Conservation (phyloP, 2,888 invertebrate genomes). For the Petrolisthes manimaculis region DNA sequence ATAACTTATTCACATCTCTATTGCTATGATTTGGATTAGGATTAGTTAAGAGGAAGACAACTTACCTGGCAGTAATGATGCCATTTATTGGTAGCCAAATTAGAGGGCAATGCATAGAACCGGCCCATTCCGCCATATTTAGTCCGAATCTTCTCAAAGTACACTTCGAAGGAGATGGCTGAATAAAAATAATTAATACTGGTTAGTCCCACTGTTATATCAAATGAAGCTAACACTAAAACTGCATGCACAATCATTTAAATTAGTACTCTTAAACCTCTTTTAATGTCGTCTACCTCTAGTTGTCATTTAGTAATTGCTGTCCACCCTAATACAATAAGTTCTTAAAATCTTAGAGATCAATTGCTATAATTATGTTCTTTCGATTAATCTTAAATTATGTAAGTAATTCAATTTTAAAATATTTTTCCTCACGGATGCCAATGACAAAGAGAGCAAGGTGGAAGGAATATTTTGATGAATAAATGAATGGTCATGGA, state of each 20-base stretch:
- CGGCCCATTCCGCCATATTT: constrained; percentile 48
- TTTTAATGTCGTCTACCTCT: background rate
- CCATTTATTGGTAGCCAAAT: constrained; percentile 58
- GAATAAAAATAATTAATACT: background rate
- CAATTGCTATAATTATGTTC: too few species aligned
- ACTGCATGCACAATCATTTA: background rate
- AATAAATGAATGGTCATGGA: too few species aligned
- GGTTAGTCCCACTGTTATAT: background rate
- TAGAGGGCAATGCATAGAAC: constrained; percentile 45
- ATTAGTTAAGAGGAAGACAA: background rate
- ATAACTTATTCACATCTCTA: too few species aligned
- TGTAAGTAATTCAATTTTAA: background rate
- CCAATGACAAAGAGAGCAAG: too few species aligned
- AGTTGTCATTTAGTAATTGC: too few species aligned
- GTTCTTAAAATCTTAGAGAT: too few species aligned
- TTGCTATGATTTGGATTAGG: too few species aligned
- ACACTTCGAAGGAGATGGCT: constrained; percentile 56
- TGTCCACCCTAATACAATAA: too few species aligned
- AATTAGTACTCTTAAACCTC: background rate
- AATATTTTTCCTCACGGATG: background rate
- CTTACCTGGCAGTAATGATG: constrained; percentile 59
- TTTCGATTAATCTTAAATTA: too few species aligned
- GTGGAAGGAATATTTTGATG: too few species aligned
- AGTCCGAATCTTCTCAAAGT: constrained; percentile 54
- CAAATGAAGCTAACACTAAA: background rate